Evolutionary conservation across 2,888 invertebrate species (phyloP), one percentile per base, ranked within the genome.

Genomic region (Hemicrepidius hirtus): DNA sequence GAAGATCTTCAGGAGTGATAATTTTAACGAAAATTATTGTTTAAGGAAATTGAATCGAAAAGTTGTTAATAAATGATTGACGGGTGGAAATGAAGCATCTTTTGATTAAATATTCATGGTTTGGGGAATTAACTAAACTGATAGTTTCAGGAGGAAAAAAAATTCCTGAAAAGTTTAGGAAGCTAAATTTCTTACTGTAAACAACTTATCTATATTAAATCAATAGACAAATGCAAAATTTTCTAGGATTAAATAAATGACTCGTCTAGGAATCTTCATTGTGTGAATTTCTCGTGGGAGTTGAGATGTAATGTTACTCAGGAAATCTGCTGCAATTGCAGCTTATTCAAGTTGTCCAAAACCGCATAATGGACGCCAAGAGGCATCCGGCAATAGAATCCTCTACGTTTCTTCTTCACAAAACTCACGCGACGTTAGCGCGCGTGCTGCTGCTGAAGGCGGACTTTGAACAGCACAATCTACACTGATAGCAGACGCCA

Each of bases 401-500:
- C 53, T 57, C 49, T 63, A 53, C 71, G 65, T 41, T 63, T 65
- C 50, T 71, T 72, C 71, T 66, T 59, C 62, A 62, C 46, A 67
- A 65, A 57, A 46, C 49, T 60, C 57, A 49, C 60, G 49, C 67
- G 67, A 72, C 67, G 72, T 72, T 49, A 66, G 71, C 62, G 68
- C 69, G 72, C 68, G 72, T 63, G 67, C 67, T 16, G 66, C 71
- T 46, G 66, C 71, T 46, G 46, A 60, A 71, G 68, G 72, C 67
- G 63, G 62, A 55, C 63, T 68, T 71, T 49, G 41, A 55, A 35
- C 68, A 72, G 67, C 68, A 72, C 72, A 72, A 70, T 70, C 57
- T 46, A 63, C 72, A 72, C 41, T 72, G 72, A 72, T 72, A 72
- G 72, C 53, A 72, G 72, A 72, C 72, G 72, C 72, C 68, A 72